Evolutionary conservation across 2,888 invertebrate genomes (phyloP).

Genomic region (Conomelus anceps): DNA sequence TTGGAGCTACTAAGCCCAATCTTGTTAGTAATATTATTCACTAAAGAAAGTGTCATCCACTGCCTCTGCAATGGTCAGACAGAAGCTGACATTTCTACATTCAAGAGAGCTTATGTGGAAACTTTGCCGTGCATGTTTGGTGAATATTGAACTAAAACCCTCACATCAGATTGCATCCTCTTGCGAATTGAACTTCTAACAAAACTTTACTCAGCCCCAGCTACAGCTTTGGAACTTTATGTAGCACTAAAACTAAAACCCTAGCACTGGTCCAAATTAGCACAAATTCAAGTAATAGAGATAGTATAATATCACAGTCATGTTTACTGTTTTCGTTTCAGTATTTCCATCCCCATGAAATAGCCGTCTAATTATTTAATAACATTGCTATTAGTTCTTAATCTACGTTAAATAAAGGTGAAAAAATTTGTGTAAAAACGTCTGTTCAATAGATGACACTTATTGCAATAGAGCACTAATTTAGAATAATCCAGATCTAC

Average conservation of each 20-base stretch:
- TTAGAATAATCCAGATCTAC: no score
- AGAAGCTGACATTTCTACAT: background rate
- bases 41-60: background rate
- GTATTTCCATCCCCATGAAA: background rate
- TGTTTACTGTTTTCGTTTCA: background rate
- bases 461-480: no score
- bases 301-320: background rate
- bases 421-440: no score
- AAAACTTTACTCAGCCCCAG: background rate
- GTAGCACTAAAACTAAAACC: no score
- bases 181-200: background rate
- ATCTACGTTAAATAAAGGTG: no score
- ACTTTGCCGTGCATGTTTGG: background rate
- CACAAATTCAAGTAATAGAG: background rate
- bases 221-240: background rate
- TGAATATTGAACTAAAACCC: background rate
- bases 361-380: no score
- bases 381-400: no score
- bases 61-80: background rate
- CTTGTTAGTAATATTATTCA: background rate
- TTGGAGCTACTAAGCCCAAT: background rate
- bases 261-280: background rate
- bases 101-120: background rate
- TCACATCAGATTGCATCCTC: background rate
- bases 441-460: no score